phyloP scores from a whole-genome alignment of 2,797 vertebrate species.

The Macropodus opercularis region DNA sequence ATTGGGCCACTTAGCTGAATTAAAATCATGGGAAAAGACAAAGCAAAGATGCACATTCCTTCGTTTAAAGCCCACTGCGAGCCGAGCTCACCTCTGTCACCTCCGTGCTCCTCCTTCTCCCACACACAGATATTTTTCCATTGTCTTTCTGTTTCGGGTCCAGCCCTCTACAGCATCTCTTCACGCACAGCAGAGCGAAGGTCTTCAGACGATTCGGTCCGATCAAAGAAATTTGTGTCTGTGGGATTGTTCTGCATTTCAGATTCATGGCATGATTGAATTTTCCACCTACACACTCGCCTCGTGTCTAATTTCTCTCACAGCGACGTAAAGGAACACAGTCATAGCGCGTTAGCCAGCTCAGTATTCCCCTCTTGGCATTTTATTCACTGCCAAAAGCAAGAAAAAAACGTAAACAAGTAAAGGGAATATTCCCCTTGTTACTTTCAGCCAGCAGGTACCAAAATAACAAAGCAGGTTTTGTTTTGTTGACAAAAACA shows the following conservation, averaged over 20 bases:
- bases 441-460: slow-evolving; percentile 52
- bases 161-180: slow-evolving; percentile 15
- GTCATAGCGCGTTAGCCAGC: slow-evolving; percentile 56
- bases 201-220: slow-evolving; percentile 36
- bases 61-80: slow-evolving; percentile 15
- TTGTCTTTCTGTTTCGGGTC: slow-evolving; percentile 19
- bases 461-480: slow-evolving; percentile 52
- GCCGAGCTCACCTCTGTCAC: not conserved
- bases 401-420: slow-evolving; percentile 28
- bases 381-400: slow-evolving; percentile 52
- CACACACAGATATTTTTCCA: slow-evolving; percentile 23
- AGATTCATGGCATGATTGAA: slow-evolving; percentile 54
- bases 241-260: slow-evolving; percentile 43
- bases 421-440: slow-evolving; percentile 40
- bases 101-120: slow-evolving; percentile 20
- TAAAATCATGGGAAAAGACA: slow-evolving; percentile 20
- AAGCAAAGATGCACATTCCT: slow-evolving; percentile 20
- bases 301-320: slow-evolving; percentile 60
- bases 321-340: slow-evolving; percentile 53
- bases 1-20: slow-evolving; percentile 37
- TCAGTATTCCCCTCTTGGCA: slow-evolving; percentile 56
- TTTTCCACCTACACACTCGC: slow-evolving; percentile 57
- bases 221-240: slow-evolving; percentile 47
- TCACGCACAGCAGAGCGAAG: slow-evolving; percentile 28
- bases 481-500: slow-evolving; percentile 62